Evolutionary conservation across 2,113 vertebrate species (phyloP), one percentile per base, ranked within the genome.

Genomic region (Platysteira castanea): DNA sequence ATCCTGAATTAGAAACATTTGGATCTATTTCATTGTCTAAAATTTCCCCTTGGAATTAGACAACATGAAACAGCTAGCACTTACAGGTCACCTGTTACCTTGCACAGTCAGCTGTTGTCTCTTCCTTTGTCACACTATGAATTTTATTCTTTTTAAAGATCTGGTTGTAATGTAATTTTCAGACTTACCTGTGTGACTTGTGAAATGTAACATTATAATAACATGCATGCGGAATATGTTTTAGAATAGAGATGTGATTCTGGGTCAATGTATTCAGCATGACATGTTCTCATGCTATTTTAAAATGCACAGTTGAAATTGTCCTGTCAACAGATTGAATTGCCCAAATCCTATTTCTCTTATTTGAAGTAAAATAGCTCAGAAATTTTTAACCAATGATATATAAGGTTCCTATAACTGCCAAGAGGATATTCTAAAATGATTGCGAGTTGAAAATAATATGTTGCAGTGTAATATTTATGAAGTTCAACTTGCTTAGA

Each of bases 391-490:
- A 65, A 37, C 42, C 46, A 46, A 24, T 60, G n/a, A 64, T 96
- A 68, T 0, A 2, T 67, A 74, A 67, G 30, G 21, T 59, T 85
- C 60, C 42, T 85, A 5, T 84, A 89, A 90, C 71, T 81, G 86
- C 89, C 2, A 16, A 81, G 39, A 70, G 23, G 64, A 67, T 93
- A 74, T 69, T 84, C 44, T 86, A 42, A 97, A 93, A 86, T 92
- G 88, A 94, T 85, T 92, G 63, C 2, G 0, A 77, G 67, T 65
- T 90, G 73, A 90, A 93, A 94, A 91, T 91, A 90, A 95, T 94
- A 67, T 91, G 59, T 87, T 90, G 82, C 78, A 86, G 83, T 90
- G 47, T 93, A 80, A 85, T 74, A 96, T 93, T 95, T 95, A 84
- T 93, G 81, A 89, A 47, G 44, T 83, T 91, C 67, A 90, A 59